Evolutionary conservation across 2,888 invertebrate species (phyloP).

Genomic region (Drosophila tripunctata): DNA sequence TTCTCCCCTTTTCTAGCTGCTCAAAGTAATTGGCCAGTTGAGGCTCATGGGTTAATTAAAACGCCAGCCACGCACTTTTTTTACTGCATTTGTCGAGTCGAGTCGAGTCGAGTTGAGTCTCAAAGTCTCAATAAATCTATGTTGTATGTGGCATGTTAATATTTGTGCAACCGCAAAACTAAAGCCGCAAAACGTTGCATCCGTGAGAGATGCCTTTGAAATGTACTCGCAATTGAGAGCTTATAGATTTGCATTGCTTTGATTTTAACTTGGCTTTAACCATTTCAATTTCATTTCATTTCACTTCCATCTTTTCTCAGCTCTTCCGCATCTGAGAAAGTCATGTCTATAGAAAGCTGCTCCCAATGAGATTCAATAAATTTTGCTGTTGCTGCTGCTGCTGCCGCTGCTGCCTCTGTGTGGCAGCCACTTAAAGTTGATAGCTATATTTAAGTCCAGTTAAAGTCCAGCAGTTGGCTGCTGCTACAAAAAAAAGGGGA

Average conservation of each 20-base stretch:
- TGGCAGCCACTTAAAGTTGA: constrained; percentile 76
- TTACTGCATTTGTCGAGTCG: too few relatives aligned
- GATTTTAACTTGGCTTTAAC: constrained; percentile 26
- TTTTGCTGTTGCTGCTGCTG: constrained; percentile 42
- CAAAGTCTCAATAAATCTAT: constrained; percentile 49
- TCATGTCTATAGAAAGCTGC: constrained; percentile 54
- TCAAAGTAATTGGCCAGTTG: constrained; percentile 77
- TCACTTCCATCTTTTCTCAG: not conserved
- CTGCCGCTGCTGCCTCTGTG: not conserved
- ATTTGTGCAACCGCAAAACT: constrained; percentile 67
- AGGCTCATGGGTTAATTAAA: constrained; percentile 77
- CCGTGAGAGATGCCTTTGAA: constrained; percentile 80
- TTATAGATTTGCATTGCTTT: constrained; percentile 32
- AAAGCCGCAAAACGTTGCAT: constrained; percentile 63
- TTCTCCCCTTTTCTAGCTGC: not conserved
- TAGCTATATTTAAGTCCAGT: constrained; percentile 74
- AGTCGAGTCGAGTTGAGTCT: too few relatives aligned
- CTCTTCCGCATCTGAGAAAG: constrained; percentile 56
- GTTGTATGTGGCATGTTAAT: constrained; percentile 65
- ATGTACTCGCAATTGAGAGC: constrained; percentile 44
- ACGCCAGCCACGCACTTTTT: constrained; percentile 70
- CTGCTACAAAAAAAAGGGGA: too few relatives aligned
- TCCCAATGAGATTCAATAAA: constrained; percentile 74
- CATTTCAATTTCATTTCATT: constrained; percentile 50
- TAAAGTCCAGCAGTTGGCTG: not conserved